Conservation (phyloP, 2,888 invertebrate species). For the Tetanocera ferruginea region DNA sequence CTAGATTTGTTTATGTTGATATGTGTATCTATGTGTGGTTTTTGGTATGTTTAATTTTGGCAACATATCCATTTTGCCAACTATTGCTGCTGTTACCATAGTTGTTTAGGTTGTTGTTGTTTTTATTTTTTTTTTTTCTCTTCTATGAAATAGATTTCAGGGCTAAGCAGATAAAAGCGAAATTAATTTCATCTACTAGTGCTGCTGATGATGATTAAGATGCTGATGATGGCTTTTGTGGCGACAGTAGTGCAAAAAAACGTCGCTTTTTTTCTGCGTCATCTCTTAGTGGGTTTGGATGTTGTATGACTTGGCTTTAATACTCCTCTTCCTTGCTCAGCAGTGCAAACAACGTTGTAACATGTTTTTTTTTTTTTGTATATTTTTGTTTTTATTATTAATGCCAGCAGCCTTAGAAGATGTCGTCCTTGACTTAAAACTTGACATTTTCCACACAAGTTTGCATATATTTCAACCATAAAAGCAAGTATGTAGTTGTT, state of each 20-base stretch:
- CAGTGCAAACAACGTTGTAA: constrained; percentile 5
- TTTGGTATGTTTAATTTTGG: background rate
- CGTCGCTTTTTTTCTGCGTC: background rate
- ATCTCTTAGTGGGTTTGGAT: constrained; percentile 23
- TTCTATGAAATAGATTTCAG: background rate
- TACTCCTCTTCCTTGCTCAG: too few species aligned
- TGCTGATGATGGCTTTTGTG: background rate
- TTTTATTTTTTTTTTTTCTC: background rate
- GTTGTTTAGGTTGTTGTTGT: constrained; percentile 15
- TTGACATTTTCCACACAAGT: constrained; percentile 7
- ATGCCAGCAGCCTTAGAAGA: constrained; percentile 7
- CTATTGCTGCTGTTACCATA: background rate
- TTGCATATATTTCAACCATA: background rate
- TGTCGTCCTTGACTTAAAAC: constrained; percentile 21
- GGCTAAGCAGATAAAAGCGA: constrained; percentile 4
- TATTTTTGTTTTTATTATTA: background rate
- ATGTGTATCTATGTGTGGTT: background rate
- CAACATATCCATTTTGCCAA: background rate
- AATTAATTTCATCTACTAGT: background rate
- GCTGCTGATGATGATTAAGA: background rate
- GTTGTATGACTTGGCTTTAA: background rate
- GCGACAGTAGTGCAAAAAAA: background rate
- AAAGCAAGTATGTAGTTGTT: too few species aligned
- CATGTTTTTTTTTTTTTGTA: background rate
- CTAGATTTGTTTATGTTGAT: background rate